Evolutionary conservation across 2,113 vertebrate genomes (phyloP).

Genomic region (Tupaia tana): DNA sequence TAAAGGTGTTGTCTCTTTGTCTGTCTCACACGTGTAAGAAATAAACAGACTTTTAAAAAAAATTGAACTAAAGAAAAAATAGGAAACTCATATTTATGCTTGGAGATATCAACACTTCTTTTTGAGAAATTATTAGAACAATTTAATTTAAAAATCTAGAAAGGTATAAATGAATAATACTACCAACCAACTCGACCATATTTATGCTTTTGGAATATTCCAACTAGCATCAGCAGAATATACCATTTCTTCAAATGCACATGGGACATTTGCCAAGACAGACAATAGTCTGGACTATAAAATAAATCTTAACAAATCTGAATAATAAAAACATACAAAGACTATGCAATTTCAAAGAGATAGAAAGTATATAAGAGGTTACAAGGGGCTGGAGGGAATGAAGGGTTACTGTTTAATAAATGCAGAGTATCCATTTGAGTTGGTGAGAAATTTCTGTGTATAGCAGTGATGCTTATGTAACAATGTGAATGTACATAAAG

Average conservation of each 20-base stretch:
- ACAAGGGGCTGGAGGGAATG: background rate
- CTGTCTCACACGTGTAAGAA: too few relatives aligned
- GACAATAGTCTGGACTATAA: conserved; percentile 1
- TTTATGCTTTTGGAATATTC: conserved; percentile 25
- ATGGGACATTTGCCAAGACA: background rate
- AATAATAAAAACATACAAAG: background rate
- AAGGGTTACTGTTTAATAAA: background rate
- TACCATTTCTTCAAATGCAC: conserved; percentile 19
- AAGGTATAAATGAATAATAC: background rate
- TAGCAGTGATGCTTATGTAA: background rate
- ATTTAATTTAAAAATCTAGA: conserved; percentile 18
- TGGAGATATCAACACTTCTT: background rate
- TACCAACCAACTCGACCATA: background rate
- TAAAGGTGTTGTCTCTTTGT: too few relatives aligned
- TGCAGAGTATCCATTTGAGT: background rate
- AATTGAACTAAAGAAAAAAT: background rate
- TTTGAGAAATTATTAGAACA: conserved; percentile 38
- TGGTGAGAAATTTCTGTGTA: background rate
- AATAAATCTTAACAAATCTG: conserved; percentile 15
- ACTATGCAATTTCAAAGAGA: conserved; percentile 6
- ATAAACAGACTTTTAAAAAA: background rate
- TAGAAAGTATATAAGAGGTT: background rate
- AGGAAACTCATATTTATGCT: background rate
- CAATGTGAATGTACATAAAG: background rate
- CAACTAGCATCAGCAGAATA: background rate